These are phyloP conservation scores for Trochalopteron elliotii DNA, from an alignment of 2,113 vertebrate species.

Conservation along the genomic window DNA sequence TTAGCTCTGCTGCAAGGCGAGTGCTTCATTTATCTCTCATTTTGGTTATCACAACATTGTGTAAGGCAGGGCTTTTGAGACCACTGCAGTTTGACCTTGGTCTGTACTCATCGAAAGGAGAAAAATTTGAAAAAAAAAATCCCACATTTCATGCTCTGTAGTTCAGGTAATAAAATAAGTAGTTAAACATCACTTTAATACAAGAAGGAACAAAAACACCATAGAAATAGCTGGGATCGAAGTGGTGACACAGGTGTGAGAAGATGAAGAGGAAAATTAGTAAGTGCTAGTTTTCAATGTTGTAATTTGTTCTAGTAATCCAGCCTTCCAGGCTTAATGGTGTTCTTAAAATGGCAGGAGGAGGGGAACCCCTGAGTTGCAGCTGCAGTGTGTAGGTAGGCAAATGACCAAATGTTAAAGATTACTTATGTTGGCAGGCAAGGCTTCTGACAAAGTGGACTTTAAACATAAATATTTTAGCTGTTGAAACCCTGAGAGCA, in stretches of 20 bases:
- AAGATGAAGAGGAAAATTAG: not conserved
- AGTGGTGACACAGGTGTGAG: not conserved
- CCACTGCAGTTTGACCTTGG: not conserved
- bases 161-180: not conserved
- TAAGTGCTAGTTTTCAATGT: not conserved
- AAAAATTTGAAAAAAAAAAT: not conserved
- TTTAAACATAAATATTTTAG: constrained; percentile 46
- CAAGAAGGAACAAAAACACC: not conserved
- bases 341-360: not conserved
- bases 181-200: not conserved
- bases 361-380: not conserved
- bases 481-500: not conserved
- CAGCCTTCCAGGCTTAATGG: not conserved
- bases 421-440: not conserved
- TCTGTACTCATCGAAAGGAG: not conserved
- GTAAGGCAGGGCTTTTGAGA: not conserved
- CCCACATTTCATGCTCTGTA: not conserved
- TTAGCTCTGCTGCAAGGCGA: not conserved
- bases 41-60: not conserved
- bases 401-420: not conserved
- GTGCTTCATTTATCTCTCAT: not conserved
- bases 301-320: not conserved
- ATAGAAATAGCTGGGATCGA: not conserved
- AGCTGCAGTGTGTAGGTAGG: not conserved
- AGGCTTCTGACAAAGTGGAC: not conserved